Evolutionary conservation across 2,113 vertebrate species (phyloP).

Genomic region (Myxocyprinus asiaticus): DNA sequence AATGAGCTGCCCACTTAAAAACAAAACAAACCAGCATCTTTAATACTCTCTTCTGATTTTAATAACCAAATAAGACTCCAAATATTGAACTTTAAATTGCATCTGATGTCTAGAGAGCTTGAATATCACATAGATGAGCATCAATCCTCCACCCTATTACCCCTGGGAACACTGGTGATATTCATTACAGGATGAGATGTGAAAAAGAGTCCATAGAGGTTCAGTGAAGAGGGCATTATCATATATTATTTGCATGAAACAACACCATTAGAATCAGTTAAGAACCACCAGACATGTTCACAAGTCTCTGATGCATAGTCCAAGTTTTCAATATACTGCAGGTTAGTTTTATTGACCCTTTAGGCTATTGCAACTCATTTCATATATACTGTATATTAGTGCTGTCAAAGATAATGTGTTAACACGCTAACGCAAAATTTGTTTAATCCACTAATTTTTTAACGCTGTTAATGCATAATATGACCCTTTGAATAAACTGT

Average conservation of each 20-base stretch:
- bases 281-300: not conserved
- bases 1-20: constrained; percentile 9
- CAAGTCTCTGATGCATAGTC: no score
- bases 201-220: not conserved
- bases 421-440: no score
- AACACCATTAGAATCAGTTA: not conserved
- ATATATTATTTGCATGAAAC: constrained; percentile 10
- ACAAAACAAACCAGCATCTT: not conserved
- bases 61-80: not conserved
- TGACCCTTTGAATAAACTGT: no score
- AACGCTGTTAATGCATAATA: no score
- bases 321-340: no score
- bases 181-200: constrained; percentile 7
- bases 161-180: not conserved
- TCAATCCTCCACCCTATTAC: not conserved
- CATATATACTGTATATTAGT: no score
- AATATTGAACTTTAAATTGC: not conserved
- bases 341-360: no score
- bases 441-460: no score
- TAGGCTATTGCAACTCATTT: no score
- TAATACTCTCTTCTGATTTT: constrained; percentile 17
- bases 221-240: not conserved
- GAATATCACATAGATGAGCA: not conserved
- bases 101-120: not conserved
- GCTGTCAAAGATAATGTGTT: no score